These are phyloP conservation scores for Falcaria lacertinaria DNA, from an alignment of 2,888 invertebrate genomes.

Conservation along the genomic window DNA sequence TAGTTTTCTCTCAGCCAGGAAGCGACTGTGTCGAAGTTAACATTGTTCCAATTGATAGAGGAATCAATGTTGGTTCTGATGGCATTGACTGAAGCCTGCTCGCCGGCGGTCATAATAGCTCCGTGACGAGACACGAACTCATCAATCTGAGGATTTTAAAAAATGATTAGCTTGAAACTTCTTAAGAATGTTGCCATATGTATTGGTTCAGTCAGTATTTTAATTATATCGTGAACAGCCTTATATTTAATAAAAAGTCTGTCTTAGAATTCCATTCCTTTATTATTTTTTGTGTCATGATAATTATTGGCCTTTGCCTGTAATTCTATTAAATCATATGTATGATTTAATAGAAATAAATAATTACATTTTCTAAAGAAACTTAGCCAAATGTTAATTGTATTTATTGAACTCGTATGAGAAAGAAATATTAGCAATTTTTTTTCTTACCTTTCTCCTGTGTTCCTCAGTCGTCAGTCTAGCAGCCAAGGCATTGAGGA, in stretches of 20 bases:
- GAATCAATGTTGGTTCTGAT: slow-evolving; percentile 62
- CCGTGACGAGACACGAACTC: slow-evolving; percentile 38
- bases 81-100: slow-evolving; percentile 46
- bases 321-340: too few species aligned
- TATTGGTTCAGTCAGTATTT: too few species aligned
- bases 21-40: slow-evolving; percentile 41
- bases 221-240: too few species aligned
- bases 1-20: slow-evolving; percentile 50
- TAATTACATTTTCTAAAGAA: too few species aligned
- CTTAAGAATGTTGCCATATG: too few species aligned
- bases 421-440: slow-evolving; percentile 1
- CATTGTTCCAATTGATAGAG: slow-evolving; percentile 53
- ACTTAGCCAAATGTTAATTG: too few species aligned
- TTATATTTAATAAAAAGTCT: too few species aligned
- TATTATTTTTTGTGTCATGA: too few species aligned
- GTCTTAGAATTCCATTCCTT: too few species aligned
- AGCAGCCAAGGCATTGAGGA: slow-evolving; percentile 59
- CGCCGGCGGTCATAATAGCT: slow-evolving; percentile 54
- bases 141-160: slow-evolving; percentile 33
- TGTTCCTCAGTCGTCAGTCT: slow-evolving; percentile 53
- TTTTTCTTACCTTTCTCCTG: slow-evolving; percentile 39
- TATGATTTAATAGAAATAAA: too few species aligned
- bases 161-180: neutral
- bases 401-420: neutral
- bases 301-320: too few species aligned